Evolutionary conservation across 2,113 vertebrate species (phyloP).

Genomic region (Sinosuthora webbiana): DNA sequence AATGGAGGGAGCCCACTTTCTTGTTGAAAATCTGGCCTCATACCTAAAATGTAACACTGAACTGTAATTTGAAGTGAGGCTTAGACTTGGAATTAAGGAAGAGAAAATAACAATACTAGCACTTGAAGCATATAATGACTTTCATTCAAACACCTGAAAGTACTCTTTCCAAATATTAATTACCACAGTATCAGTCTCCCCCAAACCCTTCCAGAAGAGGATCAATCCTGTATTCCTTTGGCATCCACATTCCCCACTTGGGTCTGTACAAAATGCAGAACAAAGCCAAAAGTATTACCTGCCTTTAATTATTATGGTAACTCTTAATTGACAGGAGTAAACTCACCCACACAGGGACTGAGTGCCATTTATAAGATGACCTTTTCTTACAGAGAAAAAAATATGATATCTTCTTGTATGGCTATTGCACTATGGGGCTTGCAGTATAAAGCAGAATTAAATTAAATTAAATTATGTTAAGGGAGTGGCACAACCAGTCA

Average conservation of each 20-base stretch:
- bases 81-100: not conserved
- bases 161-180: not conserved
- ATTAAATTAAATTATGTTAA: not conserved
- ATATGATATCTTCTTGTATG: not conserved
- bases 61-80: not conserved
- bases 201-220: not conserved
- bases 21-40: not conserved
- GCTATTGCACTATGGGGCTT: not conserved
- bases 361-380: not conserved
- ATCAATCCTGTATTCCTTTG: not conserved
- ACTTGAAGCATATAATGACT: not conserved
- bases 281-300: not conserved
- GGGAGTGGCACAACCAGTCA: not conserved
- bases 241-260: not conserved
- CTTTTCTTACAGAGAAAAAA: not conserved
- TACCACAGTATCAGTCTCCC: not conserved
- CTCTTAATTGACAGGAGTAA: not conserved
- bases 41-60: not conserved
- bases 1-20: not conserved
- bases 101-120: conserved; percentile 11
- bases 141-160: conserved; percentile 11
- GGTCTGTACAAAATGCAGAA: not conserved
- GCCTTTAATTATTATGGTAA: not conserved
- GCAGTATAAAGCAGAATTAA: not conserved
- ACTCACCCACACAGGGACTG: not conserved